Base-by-base conservation (phyloP, 2,113 vertebrate genomes). In the Oryzias melastigma region DNA sequence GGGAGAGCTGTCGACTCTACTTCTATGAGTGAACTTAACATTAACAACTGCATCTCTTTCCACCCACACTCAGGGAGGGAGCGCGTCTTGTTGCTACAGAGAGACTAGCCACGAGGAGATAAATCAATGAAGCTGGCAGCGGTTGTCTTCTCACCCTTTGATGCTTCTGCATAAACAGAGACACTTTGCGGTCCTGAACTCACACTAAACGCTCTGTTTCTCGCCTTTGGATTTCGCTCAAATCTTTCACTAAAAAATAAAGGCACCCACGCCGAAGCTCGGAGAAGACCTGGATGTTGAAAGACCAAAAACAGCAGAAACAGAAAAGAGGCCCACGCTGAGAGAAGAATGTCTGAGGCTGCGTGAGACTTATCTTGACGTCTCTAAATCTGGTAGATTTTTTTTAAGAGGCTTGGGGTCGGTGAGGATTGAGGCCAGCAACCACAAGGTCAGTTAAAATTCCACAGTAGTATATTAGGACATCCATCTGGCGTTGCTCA, bases 381-480 rank as follows among this genome's bases (percentile, higher is more conserved):
- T 84, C 56, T 58, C 81, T 74, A 77, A 84, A 76, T 86, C 73
- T 74, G 83, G 41, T 57, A 57, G 25, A 35, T 75, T 69, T 68
- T 22, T 22, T 84, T 78, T 69, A 79, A 86, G 85, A 82, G 63
- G 78, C 72, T 85, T 75, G 81, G 60, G 77, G 59, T 60, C 7
- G 22, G 70, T 75, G 77, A 74, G 78, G 80, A 84, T 87, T 80
- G 81, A 84, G 83, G 86, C 86, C 85, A 84, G 68, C 68, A 65
- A 76, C 81, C 80, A 65, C 71, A 82, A 72, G 84, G 81, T 86
- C 78, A 84, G 58, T 43, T 72, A 51, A 79, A 83, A 85, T 78
- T 82, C 78, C 62, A 75, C 62, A 64, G 18, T 53, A 83, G 74
- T 77, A 78, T 79, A 85, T 81, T 84, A 76, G 81, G 80, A 75